These are phyloP conservation scores for Chrysoperla carnea DNA, from an alignment of 1,140 invertebrate species.

Conservation along the genomic window DNA sequence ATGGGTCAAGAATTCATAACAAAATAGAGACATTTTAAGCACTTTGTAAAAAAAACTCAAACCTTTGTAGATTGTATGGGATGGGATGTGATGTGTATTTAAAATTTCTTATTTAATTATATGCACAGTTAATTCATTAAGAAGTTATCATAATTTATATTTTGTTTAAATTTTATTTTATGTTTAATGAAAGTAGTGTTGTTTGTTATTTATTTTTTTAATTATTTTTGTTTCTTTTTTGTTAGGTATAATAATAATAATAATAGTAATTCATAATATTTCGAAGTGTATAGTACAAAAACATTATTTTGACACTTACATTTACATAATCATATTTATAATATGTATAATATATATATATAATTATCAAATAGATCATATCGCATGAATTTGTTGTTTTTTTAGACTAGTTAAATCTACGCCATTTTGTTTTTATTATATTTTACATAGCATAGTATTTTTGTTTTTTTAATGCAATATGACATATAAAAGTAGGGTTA, in stretches of 20 bases:
- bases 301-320: not conserved
- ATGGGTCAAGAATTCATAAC: too few species aligned
- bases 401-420: not conserved
- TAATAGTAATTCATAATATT: not conserved
- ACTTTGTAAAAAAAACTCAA: too few species aligned
- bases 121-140: not conserved
- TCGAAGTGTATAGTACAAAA: not conserved
- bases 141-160: not conserved
- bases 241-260: not conserved
- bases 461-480: too few species aligned
- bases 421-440: not conserved
- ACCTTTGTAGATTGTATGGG: too few species aligned
- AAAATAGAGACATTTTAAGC: too few species aligned
- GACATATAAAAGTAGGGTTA: too few species aligned
- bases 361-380: not conserved
- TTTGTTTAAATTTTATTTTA: not conserved
- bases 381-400: not conserved
- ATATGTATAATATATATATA: not conserved
- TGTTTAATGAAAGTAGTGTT: not conserved
- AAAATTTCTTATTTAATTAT: not conserved
- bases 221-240: not conserved
- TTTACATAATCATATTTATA: not conserved
- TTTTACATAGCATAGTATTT: not conserved
- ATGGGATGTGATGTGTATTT: not conserved
- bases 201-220: not conserved